Evolutionary conservation across 2,888 invertebrate genomes (phyloP).

Genomic region (Microplitis manilae): DNA sequence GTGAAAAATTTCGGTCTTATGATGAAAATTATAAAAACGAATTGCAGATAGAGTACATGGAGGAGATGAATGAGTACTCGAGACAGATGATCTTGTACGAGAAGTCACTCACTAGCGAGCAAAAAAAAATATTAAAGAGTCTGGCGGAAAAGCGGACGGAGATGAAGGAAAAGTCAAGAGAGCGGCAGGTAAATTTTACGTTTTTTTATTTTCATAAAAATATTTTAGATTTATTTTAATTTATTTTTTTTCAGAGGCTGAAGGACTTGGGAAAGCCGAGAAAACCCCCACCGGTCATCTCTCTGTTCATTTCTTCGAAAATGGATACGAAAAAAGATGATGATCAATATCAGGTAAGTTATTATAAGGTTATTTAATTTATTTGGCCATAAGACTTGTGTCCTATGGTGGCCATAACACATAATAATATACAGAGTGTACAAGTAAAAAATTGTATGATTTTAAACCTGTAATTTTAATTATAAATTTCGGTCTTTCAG

Average conservation of each 20-base stretch:
- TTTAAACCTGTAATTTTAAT: too few species aligned
- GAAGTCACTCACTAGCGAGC: constrained; percentile 77
- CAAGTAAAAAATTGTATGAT: too few species aligned
- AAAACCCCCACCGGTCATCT: constrained; percentile 77
- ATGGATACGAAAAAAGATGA: constrained; percentile 60
- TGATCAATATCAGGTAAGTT: constrained; percentile 42
- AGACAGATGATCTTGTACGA: constrained; percentile 77
- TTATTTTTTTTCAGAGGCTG: constrained; percentile 72
- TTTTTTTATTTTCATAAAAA: background rate
- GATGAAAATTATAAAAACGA: constrained; percentile 73
- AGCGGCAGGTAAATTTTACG: constrained; percentile 29
- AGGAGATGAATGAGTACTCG: constrained; percentile 76
- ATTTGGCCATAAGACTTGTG: too few species aligned
- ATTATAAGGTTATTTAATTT: too few species aligned
- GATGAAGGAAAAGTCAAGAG: constrained; percentile 25
- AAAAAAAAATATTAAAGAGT: constrained; percentile 75
- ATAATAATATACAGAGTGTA: too few species aligned
- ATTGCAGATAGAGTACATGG: constrained; percentile 75
- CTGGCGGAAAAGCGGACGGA: background rate
- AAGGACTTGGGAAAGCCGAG: constrained; percentile 81
- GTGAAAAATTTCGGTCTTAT: constrained; percentile 78
- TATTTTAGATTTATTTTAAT: background rate
- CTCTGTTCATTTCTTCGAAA: constrained; percentile 75
- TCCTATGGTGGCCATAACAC: too few species aligned
- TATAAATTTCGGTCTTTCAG: too few species aligned